Base-by-base conservation (phyloP, 2,113 vertebrate species). In the Sciurus niger region DNA sequence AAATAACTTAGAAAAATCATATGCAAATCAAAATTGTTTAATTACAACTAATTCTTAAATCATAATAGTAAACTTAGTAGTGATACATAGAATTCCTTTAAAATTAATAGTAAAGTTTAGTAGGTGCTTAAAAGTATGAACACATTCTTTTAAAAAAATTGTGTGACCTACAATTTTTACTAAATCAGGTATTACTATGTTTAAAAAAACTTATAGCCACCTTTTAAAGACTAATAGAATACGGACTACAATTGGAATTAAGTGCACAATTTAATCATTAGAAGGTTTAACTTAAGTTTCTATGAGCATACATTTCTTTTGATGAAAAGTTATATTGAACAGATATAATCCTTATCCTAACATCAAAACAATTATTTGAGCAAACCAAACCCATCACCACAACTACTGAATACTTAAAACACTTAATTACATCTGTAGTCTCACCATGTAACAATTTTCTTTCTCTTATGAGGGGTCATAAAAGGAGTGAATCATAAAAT, bases 401-500 rank as follows among this genome's bases (percentile, higher is more conserved):
- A 90, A 67, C 72, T 63, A 84, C 4, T 87, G 95, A 87, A 90
- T 58, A 58, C 40, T 93, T 83, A 90, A 92, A 96, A 93, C 11
- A n/a, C 20, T 90, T 95, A 82, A 96, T 97, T 84, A 94, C 16
- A 37, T 84, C 32, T 51, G 40, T 68, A 90, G 68, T 87, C 90
- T 93, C 24, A 95, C 67, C 28, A 25, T 58, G 63, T 37, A 95
- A 67, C 84, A 37, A 89, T 93, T 76, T 91, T 90, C 80, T 86
- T 90, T 95, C 68, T 92, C 89, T 96, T 94, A 78, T 65, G 28
- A 93, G 58, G 34, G 22, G 40, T 92, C 79, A 90, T 77, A 60
- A 92, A 93, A 91, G 87, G 72, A 94, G 37, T 97, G 96, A 97
- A 85, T 97, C 96, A 97, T 94, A 95, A 95, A 96, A 84, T 95